Percentiles rank a stretch among this genome's conserved stretches.
phyloP scores from a whole-genome alignment of 2,888 invertebrate genomes.

The Ophioninae sp. region DNA sequence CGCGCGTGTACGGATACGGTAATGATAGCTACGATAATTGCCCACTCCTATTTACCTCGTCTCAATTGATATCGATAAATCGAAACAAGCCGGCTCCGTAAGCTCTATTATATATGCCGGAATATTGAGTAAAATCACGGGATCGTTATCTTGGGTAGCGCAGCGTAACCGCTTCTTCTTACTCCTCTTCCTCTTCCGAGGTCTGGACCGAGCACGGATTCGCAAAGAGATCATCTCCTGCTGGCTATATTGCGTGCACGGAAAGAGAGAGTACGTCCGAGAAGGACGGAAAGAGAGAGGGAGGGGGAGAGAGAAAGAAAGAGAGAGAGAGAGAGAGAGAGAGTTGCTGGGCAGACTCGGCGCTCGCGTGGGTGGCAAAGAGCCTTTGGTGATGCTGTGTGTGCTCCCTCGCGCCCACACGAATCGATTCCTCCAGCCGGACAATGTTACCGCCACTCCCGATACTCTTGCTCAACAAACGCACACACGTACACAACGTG shows the following conservation, averaged over 20 bases:
- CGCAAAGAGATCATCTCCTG: slow-evolving; percentile 50
- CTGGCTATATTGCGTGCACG: slow-evolving; percentile 28
- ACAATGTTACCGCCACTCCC: slow-evolving; percentile 62
- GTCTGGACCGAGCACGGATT: slow-evolving; percentile 8
- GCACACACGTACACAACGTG: slow-evolving; percentile 27
- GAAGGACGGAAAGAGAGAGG: slow-evolving; percentile 7
- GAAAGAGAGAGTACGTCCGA: slow-evolving; percentile 26
- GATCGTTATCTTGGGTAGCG: slow-evolving; percentile 55
- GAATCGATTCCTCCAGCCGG: slow-evolving; percentile 71
- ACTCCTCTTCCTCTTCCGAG: slow-evolving; percentile 48
- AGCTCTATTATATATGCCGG: slow-evolving; percentile 46
- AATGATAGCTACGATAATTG: slow-evolving; percentile 49
- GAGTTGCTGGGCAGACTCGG: slow-evolving; percentile 48
- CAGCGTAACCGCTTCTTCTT: slow-evolving; percentile 54
- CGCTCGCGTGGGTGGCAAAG: slow-evolving; percentile 71
- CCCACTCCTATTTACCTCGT: background rate
- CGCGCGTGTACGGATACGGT: slow-evolving; percentile 16
- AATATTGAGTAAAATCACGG: slow-evolving; percentile 59
- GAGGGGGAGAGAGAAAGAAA: background rate
- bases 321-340: slow-evolving; percentile 2
- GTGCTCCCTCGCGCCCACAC: slow-evolving; percentile 71
- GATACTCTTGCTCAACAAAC: slow-evolving; percentile 49
- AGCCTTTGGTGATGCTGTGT: slow-evolving; percentile 63
- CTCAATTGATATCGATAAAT: slow-evolving; percentile 48
- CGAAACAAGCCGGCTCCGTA: slow-evolving; percentile 25